Percentiles rank a stretch among this genome's conserved stretches.
Conservation (phyloP, 2,797 vertebrate species). For the Diglossa cyanea region DNA sequence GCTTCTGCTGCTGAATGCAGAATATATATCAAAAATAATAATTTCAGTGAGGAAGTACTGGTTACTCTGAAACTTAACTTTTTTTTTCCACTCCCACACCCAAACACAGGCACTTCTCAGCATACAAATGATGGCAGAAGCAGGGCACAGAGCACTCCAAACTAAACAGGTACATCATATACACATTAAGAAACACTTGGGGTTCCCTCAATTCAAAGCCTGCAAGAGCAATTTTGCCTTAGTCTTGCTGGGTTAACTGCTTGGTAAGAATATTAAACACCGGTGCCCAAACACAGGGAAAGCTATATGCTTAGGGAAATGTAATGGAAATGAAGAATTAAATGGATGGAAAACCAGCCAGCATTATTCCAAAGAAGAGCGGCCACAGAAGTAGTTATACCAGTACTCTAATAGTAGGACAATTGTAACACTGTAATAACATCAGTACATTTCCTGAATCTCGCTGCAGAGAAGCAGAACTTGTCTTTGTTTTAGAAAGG, state of each 20-base stretch:
- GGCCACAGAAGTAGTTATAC: conserved; percentile 8
- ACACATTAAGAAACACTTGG: neutral
- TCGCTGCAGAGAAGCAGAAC: neutral
- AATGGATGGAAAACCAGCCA: neutral
- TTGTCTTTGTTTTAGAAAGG: neutral
- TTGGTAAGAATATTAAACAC: neutral
- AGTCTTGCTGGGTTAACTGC: neutral
- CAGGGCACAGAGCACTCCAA: neutral
- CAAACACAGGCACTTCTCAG: neutral
- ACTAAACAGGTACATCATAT: neutral
- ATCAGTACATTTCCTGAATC: neutral
- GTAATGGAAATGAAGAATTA: conserved; percentile 26
- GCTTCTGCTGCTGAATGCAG: neutral
- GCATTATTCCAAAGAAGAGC: neutral
- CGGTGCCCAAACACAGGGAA: neutral
- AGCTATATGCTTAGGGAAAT: conserved; percentile 15
- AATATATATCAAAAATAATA: neutral
- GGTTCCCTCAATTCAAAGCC: neutral
- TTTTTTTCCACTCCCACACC: neutral
- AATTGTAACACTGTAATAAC: neutral
- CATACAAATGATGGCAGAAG: neutral
- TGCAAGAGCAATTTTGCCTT: neutral
- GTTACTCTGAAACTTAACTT: neutral
- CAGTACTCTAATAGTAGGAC: neutral
- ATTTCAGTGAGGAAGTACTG: neutral